Conservation (phyloP, 2,888 invertebrate genomes). For the Drosophila subquinaria region DNA sequence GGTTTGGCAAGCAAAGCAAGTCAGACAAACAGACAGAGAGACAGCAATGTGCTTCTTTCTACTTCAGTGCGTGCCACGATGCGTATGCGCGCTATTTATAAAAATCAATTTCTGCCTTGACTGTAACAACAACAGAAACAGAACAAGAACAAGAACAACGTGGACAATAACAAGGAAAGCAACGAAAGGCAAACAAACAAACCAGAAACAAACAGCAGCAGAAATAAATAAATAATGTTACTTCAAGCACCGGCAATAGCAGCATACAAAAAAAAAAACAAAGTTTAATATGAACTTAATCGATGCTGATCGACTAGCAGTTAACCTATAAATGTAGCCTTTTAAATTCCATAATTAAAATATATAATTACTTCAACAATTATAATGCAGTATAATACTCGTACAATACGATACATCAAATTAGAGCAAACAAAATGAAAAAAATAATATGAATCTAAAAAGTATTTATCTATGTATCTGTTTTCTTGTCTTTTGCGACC, state of each 20-base stretch:
- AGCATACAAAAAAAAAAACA: constrained; percentile 12
- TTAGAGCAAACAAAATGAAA: too few relatives aligned
- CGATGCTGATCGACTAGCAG: constrained; percentile 7
- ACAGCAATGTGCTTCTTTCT: constrained; percentile 58
- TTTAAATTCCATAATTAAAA: too few relatives aligned
- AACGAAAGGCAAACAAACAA: constrained; percentile 57
- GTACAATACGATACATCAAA: too few relatives aligned
- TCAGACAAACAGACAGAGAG: constrained; percentile 7
- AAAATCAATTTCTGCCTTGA: constrained; percentile 79
- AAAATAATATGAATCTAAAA: too few relatives aligned
- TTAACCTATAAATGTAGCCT: not conserved
- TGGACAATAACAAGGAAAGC: constrained; percentile 9
- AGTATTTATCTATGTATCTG: too few relatives aligned
- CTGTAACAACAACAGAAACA: constrained; percentile 39
- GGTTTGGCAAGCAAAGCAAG: constrained; percentile 34
- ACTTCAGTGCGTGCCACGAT: constrained; percentile 78
- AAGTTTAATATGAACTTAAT: constrained; percentile 1
- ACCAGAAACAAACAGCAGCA: constrained; percentile 52
- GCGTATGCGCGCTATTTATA: constrained; percentile 79
- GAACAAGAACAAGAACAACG: constrained; percentile 4
- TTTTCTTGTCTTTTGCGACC: not conserved
- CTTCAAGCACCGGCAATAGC: constrained; percentile 39
- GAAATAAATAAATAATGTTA: constrained; percentile 72
- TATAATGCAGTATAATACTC: too few relatives aligned
- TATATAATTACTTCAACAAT: not conserved